Evolutionary conservation across 2,888 invertebrate genomes (phyloP), one percentile per base, ranked within the genome.

Genomic region (Mystacides longicornis): DNA sequence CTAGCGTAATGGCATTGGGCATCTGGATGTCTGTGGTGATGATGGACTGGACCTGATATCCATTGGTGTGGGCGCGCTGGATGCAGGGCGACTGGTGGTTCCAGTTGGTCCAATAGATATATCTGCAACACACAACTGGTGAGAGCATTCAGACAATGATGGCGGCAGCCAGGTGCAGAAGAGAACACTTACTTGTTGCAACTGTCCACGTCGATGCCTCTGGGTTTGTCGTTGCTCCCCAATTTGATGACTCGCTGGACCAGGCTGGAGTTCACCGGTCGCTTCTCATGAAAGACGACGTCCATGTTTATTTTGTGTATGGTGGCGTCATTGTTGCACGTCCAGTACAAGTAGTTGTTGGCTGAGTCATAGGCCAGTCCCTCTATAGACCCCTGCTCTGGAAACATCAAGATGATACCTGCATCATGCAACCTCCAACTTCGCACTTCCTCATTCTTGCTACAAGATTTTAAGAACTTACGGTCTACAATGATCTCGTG

Each of bases 21-120:
- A 93, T 92, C 52, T 85, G 79, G 61, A 94, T 89, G 55, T 89
- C 86, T 1, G 83, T 86, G 51, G 80, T 83, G 52, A 92, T 83
- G 55, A 93, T 84, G 37, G 82, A 78, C 67, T 89, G 81, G 27
- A 82, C 72, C 9, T 79, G 80, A 64, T 77, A 85, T 1, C 89
- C 89, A 62, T 79, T 80, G 23, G 81, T 71, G 66, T 77, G 85
- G 1, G 89, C 86, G 60, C 92, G 81, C 71, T 92, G 90, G 63
- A 95, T 87, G 61, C 82, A 81, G 0, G 94, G 91, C 48, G 81
- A 79, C 54, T 85, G 78, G 58, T 83, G 82, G 73, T 91, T 89
- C 93, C 93, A 93, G 74, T 94, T 92, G 7, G 90, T 92, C 92
- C 93, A 94, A 73, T 89, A 94, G 49, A 90, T 71, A 16, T 81